These are phyloP conservation scores for Telmatochromis bifrenatus DNA, from an alignment of 2,113 vertebrate species.

Conservation along the genomic window DNA sequence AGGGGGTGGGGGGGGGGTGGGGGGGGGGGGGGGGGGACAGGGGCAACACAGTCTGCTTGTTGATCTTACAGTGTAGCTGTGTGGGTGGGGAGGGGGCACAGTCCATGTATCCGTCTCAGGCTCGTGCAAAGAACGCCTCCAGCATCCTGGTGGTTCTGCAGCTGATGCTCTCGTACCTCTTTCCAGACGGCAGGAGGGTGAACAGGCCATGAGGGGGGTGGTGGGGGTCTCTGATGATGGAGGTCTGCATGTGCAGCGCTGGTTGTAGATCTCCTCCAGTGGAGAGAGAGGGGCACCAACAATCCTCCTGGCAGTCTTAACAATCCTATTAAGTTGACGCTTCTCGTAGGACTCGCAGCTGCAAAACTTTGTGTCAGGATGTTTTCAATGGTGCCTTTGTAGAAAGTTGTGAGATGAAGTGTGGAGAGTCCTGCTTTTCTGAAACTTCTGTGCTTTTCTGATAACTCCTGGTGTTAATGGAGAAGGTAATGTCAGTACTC, in stretches of 20 bases:
- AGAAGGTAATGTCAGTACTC: too few relatives aligned
- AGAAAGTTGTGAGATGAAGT: neutral
- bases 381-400: neutral
- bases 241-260: neutral
- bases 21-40: too few relatives aligned
- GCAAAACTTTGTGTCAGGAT: neutral
- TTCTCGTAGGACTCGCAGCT: neutral
- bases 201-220: neutral
- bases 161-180: neutral
- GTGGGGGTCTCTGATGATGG: neutral
- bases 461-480: too few relatives aligned
- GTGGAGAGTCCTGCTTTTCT: neutral
- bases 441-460: neutral
- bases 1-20: neutral
- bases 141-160: neutral
- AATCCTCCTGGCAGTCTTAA: neutral
- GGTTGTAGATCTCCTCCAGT: neutral
- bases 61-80: neutral
- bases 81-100: neutral
- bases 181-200: fast-evolving
- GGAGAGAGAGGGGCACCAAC: neutral
- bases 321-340: neutral
- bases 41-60: neutral
- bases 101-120: fast-evolving
- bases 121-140: neutral